A percentile compares a stretch with the other conserved stretches of the same genome.
Evolutionary conservation across 2,797 vertebrate genomes (phyloP).

Genomic region (Crenichthys baileyi): DNA sequence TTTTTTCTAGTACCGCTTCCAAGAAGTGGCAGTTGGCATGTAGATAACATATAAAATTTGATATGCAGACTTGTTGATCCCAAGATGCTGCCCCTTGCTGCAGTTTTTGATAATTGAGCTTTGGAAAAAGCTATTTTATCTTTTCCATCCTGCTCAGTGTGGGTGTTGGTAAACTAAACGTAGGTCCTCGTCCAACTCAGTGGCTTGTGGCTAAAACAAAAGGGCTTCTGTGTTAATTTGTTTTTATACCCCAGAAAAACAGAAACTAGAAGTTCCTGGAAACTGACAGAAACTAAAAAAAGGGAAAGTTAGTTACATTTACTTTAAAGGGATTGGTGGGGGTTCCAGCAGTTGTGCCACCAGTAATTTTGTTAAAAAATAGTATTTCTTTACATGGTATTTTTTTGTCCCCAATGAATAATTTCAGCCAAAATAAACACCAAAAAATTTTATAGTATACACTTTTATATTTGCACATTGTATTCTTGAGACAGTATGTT

Average conservation of each 20-base stretch:
- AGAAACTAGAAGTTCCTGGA: neutral
- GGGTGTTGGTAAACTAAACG: neutral
- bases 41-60: neutral
- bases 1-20: neutral
- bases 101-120: neutral
- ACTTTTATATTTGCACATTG: neutral
- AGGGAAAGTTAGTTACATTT: neutral
- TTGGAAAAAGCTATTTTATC: neutral
- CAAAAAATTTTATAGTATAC: too few species aligned
- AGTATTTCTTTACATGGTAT: neutral
- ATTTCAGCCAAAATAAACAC: too few species aligned
- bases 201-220: conserved; percentile 7
- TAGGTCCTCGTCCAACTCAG: conserved; percentile 1
- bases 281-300: neutral
- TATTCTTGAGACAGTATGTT: neutral
- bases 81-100: neutral
- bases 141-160: neutral
- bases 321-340: neutral
- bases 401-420: too few species aligned
- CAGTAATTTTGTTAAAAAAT: too few species aligned
- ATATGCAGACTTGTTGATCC: neutral
- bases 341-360: neutral
- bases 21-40: neutral
- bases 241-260: neutral
- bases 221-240: neutral